These are phyloP conservation scores for Glareola pratincola DNA, from an alignment of 2,113 vertebrate species.

Conservation along the genomic window DNA sequence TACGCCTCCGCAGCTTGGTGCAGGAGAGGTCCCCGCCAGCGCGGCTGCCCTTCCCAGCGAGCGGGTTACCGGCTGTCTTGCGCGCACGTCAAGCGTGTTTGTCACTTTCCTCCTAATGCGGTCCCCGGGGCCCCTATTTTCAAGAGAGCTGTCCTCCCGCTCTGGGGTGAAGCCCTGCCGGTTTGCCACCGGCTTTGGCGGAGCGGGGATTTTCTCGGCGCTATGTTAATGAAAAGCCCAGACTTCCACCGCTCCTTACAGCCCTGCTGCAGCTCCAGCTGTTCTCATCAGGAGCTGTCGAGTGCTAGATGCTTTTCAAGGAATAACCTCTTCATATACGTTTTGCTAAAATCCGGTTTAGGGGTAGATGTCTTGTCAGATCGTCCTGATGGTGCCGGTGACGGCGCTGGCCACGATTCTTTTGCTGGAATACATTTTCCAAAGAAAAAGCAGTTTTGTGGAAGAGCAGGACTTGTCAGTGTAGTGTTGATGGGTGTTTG, in stretches of 20 bases:
- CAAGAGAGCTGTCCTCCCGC: background rate
- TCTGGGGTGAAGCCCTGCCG: background rate
- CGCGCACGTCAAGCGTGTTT: background rate
- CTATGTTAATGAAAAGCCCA: constrained; percentile 2
- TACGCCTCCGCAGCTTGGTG: fast-evolving
- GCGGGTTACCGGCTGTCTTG: background rate
- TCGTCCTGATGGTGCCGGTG: background rate
- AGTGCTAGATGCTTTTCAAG: background rate
- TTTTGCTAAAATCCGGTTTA: background rate
- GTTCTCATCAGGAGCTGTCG: constrained; percentile 36
- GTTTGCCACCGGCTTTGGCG: background rate
- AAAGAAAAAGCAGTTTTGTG: background rate
- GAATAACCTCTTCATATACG: background rate
- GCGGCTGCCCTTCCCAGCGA: background rate
- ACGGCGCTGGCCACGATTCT: background rate
- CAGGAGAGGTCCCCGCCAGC: background rate
- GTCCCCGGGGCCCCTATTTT: background rate
- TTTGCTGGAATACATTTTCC: background rate
- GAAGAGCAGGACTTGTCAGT: background rate
- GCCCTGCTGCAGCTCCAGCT: constrained; percentile 17
- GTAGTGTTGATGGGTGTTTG: background rate
- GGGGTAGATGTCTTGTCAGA: background rate
- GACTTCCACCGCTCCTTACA: background rate
- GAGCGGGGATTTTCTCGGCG: background rate
- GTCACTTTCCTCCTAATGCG: background rate